phyloP scores from a whole-genome alignment of 2,797 vertebrate genomes.

The Dromococcyx pavoninus region DNA sequence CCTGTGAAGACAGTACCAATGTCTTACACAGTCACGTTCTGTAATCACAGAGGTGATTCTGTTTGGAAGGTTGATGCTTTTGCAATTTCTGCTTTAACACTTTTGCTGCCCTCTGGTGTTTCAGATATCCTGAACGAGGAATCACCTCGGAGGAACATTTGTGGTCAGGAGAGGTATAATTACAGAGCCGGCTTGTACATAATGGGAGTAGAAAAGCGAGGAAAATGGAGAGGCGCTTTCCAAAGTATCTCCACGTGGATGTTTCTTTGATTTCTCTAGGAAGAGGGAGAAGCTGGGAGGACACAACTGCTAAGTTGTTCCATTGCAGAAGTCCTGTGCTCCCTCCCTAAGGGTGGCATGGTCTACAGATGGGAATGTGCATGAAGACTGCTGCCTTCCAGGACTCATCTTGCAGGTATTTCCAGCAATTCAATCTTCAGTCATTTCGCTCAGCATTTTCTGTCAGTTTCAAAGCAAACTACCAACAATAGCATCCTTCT shows the following conservation, averaged over 20 bases:
- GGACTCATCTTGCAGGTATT: constrained; percentile 37
- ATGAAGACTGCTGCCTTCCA: neutral
- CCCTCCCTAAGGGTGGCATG: neutral
- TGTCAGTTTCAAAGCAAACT: constrained; percentile 47
- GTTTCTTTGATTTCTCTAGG: neutral
- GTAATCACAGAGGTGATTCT: neutral
- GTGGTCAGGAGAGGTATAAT: neutral
- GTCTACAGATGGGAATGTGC: neutral
- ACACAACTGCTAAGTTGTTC: constrained; percentile 5
- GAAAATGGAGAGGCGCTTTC: neutral
- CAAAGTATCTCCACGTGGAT: neutral
- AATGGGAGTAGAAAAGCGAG: neutral
- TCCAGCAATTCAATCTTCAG: constrained; percentile 43
- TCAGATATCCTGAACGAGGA: neutral
- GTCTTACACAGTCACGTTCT: neutral
- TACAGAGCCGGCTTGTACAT: neutral
- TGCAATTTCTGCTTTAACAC: constrained; percentile 19
- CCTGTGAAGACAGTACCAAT: neutral
- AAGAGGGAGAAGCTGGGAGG: neutral
- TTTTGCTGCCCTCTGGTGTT: constrained; percentile 64
- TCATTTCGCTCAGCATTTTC: constrained; percentile 44
- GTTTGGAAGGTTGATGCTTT: neutral
- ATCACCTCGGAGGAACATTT: neutral
- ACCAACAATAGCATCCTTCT: constrained; percentile 41
- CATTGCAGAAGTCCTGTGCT: neutral